Percentiles rank a stretch among this genome's conserved stretches.
These are phyloP conservation scores for Acrocyrtus sp. DNA, from an alignment of 2,888 invertebrate species.

Conservation along the genomic window DNA sequence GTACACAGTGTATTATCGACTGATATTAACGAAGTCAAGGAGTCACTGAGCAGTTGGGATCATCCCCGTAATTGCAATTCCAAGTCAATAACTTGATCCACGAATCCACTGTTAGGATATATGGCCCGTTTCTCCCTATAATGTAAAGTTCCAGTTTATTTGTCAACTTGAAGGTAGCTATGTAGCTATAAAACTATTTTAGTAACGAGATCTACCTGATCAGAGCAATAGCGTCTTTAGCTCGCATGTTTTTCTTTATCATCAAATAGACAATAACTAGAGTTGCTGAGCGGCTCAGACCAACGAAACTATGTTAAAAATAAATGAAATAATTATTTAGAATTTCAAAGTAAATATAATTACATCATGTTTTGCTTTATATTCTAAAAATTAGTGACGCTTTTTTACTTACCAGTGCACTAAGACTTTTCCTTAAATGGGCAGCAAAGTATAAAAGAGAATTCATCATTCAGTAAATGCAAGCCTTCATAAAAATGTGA, in stretches of 20 bases:
- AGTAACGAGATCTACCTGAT: too few relatives aligned
- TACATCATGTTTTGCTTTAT: neutral
- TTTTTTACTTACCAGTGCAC: constrained; percentile 45
- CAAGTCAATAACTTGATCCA: constrained; percentile 48
- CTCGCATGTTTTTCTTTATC: constrained; percentile 43
- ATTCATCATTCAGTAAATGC: too few relatives aligned
- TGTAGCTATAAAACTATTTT: too few relatives aligned
- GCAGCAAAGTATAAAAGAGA: too few relatives aligned
- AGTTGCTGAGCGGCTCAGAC: constrained; percentile 43
- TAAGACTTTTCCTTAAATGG: constrained; percentile 36
- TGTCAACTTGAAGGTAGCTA: too few relatives aligned
- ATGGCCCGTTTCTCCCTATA: constrained; percentile 52
- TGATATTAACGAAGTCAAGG: neutral
- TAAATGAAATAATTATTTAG: neutral
- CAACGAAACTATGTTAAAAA: constrained; percentile 48
- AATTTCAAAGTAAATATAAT: neutral
- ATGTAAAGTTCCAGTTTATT: too few relatives aligned
- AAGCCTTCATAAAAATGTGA: neutral
- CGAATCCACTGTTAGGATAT: constrained; percentile 49
- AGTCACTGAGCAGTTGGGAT: constrained; percentile 2
- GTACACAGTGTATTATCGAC: neutral
- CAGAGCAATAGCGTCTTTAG: constrained; percentile 42
- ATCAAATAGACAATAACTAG: constrained; percentile 46
- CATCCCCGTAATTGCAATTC: constrained; percentile 36
- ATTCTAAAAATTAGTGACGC: too few relatives aligned